phyloP scores from a whole-genome alignment of 92 coral and sea anemone genomes.

The Bergia puertoricense region DNA sequence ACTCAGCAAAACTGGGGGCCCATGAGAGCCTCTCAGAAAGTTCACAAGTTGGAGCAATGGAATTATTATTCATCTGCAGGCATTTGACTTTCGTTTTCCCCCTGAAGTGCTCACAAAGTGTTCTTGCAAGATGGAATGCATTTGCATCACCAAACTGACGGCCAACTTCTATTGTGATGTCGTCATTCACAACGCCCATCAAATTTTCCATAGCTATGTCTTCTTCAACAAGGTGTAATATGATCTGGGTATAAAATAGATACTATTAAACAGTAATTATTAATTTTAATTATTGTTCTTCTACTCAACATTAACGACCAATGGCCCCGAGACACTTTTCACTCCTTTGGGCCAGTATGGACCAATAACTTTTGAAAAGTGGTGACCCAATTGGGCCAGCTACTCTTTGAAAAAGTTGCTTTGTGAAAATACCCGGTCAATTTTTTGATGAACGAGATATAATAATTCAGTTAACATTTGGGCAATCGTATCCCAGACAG shows the following conservation, averaged over 20 bases:
- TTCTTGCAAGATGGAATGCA: constrained; percentile 38
- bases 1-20: constrained; percentile 20
- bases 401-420: no score
- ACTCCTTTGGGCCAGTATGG: no score
- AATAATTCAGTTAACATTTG: no score
- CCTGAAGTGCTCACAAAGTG: constrained; percentile 10
- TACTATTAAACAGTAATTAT: not conserved
- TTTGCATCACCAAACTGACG: constrained; percentile 39
- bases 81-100: not conserved
- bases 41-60: not conserved
- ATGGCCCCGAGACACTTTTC: no score
- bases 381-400: no score
- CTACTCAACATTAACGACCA: no score
- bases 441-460: no score
- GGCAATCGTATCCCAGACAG: no score
- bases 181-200: constrained; percentile 33
- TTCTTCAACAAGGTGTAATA: constrained; percentile 5
- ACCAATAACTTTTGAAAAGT: no score
- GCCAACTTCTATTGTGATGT: constrained; percentile 27
- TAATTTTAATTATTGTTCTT: no score
- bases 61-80: not conserved
- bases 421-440: no score
- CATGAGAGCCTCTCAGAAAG: constrained; percentile 36
- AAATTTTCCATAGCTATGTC: constrained; percentile 3
- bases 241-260: not conserved